Percentiles rank a stretch among this genome's conserved stretches.
phyloP scores from a whole-genome alignment of 2,113 vertebrate species.

The Hymenochirus boettgeri region DNA sequence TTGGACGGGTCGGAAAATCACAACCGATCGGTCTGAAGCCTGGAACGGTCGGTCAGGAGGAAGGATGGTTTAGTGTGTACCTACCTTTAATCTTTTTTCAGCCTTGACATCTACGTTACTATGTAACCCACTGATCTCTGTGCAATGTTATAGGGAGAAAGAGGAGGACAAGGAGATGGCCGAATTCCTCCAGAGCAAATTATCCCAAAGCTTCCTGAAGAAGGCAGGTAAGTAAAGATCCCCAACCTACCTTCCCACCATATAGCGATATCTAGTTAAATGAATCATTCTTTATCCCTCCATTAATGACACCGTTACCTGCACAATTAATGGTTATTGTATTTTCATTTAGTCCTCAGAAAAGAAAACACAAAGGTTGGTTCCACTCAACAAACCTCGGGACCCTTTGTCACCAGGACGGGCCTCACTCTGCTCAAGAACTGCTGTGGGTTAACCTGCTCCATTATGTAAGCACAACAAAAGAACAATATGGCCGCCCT shows the following conservation, averaged over 20 bases:
- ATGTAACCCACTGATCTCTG: not conserved
- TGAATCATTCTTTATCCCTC: not conserved
- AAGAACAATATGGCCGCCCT: not conserved
- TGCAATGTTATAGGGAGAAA: conserved; percentile 61
- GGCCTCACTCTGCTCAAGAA: conserved; percentile 79
- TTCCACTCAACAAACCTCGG: conserved; percentile 62
- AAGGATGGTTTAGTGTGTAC: no score
- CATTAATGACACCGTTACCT: not conserved
- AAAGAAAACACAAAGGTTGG: conserved; percentile 51
- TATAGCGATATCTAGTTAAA: not conserved
- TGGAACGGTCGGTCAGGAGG: no score
- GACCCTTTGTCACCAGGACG: conserved; percentile 69
- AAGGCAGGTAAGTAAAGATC: conserved; percentile 63
- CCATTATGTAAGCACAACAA: conserved; percentile 68
- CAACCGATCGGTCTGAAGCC: no score
- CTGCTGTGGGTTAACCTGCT: conserved; percentile 84
- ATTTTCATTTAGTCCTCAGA: conserved; percentile 51
- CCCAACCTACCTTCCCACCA: not conserved
- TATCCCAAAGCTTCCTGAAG: conserved; percentile 65
- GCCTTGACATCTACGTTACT: no score
- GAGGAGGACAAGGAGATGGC: conserved; percentile 87
- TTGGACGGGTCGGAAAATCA: no score
- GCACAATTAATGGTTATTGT: not conserved
- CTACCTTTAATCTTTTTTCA: no score
- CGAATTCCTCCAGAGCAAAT: conserved; percentile 77